phyloP scores from a whole-genome alignment of 2,888 invertebrate genomes.

The Andrena praecox region DNA sequence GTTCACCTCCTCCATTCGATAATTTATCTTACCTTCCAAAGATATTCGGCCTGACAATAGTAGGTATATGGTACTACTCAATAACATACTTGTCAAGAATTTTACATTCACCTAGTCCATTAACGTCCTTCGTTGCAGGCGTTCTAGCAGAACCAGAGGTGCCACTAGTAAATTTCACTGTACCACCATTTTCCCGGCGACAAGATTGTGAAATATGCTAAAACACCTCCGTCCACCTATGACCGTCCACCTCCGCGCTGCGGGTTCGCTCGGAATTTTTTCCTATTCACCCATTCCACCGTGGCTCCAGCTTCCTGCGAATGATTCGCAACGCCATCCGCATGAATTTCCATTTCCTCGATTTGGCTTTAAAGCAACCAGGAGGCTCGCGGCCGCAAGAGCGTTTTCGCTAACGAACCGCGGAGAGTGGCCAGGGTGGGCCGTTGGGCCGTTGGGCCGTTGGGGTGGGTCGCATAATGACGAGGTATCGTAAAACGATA shows the following conservation, averaged over 20 bases:
- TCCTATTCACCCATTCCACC: conserved; percentile 11
- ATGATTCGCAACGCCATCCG: conserved; percentile 27
- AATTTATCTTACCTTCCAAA: not conserved
- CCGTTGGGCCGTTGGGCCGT: not conserved
- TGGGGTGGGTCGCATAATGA: conserved; percentile 46
- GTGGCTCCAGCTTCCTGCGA: not conserved
- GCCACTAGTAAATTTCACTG: not conserved
- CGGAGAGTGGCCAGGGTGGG: conserved; percentile 12
- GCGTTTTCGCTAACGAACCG: conserved; percentile 32
- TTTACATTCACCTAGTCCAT: too few species aligned
- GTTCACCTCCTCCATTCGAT: conserved; percentile 28
- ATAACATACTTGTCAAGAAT: too few species aligned
- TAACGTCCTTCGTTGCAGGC: too few species aligned
- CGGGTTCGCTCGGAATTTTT: conserved; percentile 20
- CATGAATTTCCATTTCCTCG: conserved; percentile 37
- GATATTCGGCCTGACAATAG: not conserved
- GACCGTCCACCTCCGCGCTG: not conserved
- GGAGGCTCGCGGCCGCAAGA: not conserved
- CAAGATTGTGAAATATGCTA: not conserved
- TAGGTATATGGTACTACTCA: too few species aligned
- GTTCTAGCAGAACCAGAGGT: not conserved
- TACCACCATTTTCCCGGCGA: not conserved
- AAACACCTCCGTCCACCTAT: not conserved
- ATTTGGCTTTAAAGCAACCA: not conserved
- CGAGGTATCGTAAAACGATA: conserved; percentile 66